A percentile compares a stretch with the other conserved stretches of the same genome.
phyloP scores from a whole-genome alignment of 2,888 invertebrate species.

The Galerucella calmariensis region DNA sequence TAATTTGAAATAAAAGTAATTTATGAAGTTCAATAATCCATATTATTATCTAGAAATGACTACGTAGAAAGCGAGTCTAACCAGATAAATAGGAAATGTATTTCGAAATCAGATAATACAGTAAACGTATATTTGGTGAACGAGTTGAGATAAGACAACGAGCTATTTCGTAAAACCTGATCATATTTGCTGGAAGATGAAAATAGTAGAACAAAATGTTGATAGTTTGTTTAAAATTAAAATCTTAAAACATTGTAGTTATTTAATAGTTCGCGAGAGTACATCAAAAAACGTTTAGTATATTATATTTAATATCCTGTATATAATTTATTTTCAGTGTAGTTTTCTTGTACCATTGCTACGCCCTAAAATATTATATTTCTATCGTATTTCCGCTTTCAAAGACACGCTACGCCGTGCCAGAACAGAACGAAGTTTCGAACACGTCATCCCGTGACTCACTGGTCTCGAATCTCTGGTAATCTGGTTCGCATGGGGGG shows the following conservation, averaged over 20 bases:
- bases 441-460: constrained; percentile 30
- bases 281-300: too few species aligned
- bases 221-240: too few species aligned
- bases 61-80: not conserved
- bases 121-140: constrained; percentile 12
- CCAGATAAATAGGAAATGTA: not conserved
- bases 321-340: not conserved
- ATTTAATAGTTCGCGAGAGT: too few species aligned
- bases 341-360: not conserved
- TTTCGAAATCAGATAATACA: constrained; percentile 10
- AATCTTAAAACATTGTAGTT: too few species aligned
- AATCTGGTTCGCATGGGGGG: constrained; percentile 27
- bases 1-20: not conserved
- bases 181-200: constrained; percentile 1
- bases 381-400: constrained; percentile 27
- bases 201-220: not conserved
- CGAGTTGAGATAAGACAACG: constrained; percentile 4
- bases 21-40: not conserved
- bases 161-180: constrained; percentile 7
- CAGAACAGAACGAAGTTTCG: constrained; percentile 14
- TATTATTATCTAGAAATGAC: not conserved
- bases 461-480: constrained; percentile 29
- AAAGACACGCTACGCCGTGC: constrained; percentile 16
- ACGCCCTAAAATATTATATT: constrained; percentile 26
- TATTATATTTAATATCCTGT: not conserved